phyloP scores from a whole-genome alignment of 2,113 vertebrate genomes.

The Channa maculata region DNA sequence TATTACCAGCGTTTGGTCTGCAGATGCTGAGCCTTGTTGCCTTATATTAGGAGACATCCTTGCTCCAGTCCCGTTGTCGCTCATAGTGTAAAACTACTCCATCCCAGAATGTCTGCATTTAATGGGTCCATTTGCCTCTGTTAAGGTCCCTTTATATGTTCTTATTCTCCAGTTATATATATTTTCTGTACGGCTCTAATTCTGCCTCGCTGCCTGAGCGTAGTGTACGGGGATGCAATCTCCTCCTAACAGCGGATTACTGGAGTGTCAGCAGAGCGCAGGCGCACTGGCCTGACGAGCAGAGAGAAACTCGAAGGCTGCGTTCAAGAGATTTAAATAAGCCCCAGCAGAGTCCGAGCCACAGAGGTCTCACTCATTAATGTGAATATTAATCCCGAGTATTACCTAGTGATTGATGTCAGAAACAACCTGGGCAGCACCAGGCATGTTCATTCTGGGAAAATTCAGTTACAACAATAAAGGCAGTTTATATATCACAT shows the following conservation, averaged over 20 bases:
- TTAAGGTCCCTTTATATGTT: conserved; percentile 7
- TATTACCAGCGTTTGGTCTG: conserved; percentile 35
- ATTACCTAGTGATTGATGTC: conserved; percentile 14
- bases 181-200: conserved; percentile 31
- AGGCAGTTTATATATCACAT: not conserved
- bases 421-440: not conserved
- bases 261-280: conserved; percentile 82
- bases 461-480: not conserved
- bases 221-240: conserved; percentile 74
- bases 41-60: conserved; percentile 52
- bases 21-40: conserved; percentile 46
- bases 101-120: not conserved
- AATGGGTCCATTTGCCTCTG: conserved; percentile 9
- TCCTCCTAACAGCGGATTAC: conserved; percentile 78
- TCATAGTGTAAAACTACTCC: conserved; percentile 36
- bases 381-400: conserved; percentile 22
- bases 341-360: conserved; percentile 41
- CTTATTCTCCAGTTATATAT: not conserved
- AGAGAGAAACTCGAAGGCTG: conserved; percentile 59
- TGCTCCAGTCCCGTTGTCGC: conserved; percentile 58
- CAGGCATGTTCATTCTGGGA: not conserved
- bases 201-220: conserved; percentile 62
- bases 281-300: conserved; percentile 70
- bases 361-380: conserved; percentile 36
- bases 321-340: conserved; percentile 71